Percentiles rank a stretch among this genome's conserved stretches.
phyloP scores from a whole-genome alignment of 1,140 invertebrate species.

The Drosophila truncata region DNA sequence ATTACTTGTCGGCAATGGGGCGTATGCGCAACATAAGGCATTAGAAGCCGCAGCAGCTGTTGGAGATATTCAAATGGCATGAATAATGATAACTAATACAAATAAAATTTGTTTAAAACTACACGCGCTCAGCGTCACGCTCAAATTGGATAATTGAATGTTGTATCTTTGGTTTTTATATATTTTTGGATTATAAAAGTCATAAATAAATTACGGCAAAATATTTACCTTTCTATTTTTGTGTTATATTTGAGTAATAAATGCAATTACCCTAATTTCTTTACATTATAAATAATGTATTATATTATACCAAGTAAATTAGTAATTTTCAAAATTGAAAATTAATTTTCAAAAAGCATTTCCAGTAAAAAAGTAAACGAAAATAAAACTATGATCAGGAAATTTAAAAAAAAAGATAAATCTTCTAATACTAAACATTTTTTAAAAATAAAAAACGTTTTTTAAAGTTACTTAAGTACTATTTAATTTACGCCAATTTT shows the following conservation, averaged over 20 bases:
- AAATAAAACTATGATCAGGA: not conserved
- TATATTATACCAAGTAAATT: not conserved
- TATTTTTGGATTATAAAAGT: not conserved
- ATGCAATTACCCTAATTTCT: not conserved
- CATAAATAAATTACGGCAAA: not conserved
- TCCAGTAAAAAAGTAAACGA: not conserved
- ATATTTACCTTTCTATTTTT: not conserved
- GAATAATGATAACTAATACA: constrained; percentile 51
- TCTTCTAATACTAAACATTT: not conserved
- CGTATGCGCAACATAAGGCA: constrained; percentile 59
- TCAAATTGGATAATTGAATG: constrained; percentile 22
- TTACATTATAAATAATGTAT: not conserved
- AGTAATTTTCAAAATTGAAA: not conserved
- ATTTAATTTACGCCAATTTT: not conserved
- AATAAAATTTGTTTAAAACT: constrained; percentile 46
- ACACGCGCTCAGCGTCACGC: constrained; percentile 14
- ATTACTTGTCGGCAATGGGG: constrained; percentile 37
- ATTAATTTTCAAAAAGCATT: no score
- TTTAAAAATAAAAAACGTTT: no score
- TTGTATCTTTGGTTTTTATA: not conserved
- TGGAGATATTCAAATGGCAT: constrained; percentile 44
- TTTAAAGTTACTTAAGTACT: no score
- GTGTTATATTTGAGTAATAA: not conserved
- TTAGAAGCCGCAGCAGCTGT: constrained; percentile 62
- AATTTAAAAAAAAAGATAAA: not conserved